Percentiles rank a stretch among this genome's conserved stretches.
Evolutionary conservation across 1,140 invertebrate genomes (phyloP).

Genomic region (Melitaea cinxia): DNA sequence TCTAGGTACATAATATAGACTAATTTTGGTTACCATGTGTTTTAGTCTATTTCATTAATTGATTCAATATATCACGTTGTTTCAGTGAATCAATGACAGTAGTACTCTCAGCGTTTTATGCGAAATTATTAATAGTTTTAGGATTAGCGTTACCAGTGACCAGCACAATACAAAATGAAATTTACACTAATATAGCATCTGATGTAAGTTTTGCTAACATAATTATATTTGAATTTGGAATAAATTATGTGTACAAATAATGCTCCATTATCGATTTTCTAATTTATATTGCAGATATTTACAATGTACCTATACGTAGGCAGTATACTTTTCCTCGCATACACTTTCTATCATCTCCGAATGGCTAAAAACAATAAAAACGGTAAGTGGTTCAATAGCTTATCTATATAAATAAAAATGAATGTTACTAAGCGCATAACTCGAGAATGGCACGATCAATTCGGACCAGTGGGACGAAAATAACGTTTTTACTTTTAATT

Average conservation of each 20-base stretch:
- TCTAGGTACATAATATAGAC: not conserved
- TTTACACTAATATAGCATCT: slow-evolving; percentile 62
- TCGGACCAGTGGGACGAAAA: too few species aligned
- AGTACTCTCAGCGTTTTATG: slow-evolving; percentile 75
- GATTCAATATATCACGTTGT: slow-evolving; percentile 66
- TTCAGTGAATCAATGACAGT: slow-evolving; percentile 80
- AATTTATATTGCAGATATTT: slow-evolving; percentile 61
- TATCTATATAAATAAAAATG: too few species aligned
- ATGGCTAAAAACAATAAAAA: slow-evolving; percentile 58
- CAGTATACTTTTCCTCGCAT: slow-evolving; percentile 68
- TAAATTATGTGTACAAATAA: too few species aligned
- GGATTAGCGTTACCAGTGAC: slow-evolving; percentile 73
- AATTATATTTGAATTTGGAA: not conserved
- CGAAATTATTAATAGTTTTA: slow-evolving; percentile 78
- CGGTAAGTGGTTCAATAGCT: slow-evolving; percentile 43
- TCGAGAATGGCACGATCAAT: too few species aligned
- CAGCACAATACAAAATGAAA: slow-evolving; percentile 76
- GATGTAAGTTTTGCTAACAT: slow-evolving; percentile 59
- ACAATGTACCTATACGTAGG: slow-evolving; percentile 72
- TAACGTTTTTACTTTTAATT: too few species aligned
- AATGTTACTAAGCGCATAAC: too few species aligned
- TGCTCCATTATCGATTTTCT: not conserved
- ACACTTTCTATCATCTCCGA: slow-evolving; percentile 71
- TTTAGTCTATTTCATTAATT: slow-evolving; percentile 59
- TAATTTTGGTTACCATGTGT: slow-evolving; percentile 25